phyloP scores from a whole-genome alignment of 2,888 invertebrate species.

The Folsomia manolachei region DNA sequence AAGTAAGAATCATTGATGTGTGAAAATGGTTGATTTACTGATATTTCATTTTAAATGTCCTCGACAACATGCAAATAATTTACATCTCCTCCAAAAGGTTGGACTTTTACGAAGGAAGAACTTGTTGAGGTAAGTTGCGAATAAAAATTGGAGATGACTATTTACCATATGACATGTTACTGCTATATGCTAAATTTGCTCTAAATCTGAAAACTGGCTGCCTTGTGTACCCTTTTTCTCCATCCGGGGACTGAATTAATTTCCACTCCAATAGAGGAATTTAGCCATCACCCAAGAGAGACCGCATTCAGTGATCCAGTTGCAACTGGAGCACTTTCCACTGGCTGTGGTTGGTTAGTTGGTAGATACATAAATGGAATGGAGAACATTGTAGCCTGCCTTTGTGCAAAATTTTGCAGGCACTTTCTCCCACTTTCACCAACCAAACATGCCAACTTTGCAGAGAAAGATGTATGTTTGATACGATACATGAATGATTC shows the following conservation, averaged over 20 bases:
- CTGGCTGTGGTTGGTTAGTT: no score
- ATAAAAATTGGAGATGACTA: constrained; percentile 12
- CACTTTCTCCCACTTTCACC: neutral
- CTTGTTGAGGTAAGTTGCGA: neutral
- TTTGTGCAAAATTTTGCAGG: neutral
- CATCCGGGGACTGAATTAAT: constrained; percentile 12
- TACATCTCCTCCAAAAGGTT: no score
- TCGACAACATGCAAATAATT: no score
- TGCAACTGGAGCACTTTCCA: neutral
- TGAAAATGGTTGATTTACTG: no score
- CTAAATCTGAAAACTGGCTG: neutral
- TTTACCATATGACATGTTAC: constrained; percentile 4
- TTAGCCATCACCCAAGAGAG: neutral
- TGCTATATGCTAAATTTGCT: neutral
- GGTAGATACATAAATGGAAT: no score
- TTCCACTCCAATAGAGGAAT: constrained; percentile 1
- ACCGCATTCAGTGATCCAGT: neutral
- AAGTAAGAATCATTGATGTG: no score
- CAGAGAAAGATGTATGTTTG: neutral
- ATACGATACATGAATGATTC: constrained; percentile 35
- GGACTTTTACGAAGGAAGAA: no score
- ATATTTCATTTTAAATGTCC: no score
- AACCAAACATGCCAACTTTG: neutral
- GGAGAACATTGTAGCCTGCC: no score
- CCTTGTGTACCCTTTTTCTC: neutral